phyloP scores from a whole-genome alignment of 2,888 invertebrate species.

The Microctonus hyperodae region DNA sequence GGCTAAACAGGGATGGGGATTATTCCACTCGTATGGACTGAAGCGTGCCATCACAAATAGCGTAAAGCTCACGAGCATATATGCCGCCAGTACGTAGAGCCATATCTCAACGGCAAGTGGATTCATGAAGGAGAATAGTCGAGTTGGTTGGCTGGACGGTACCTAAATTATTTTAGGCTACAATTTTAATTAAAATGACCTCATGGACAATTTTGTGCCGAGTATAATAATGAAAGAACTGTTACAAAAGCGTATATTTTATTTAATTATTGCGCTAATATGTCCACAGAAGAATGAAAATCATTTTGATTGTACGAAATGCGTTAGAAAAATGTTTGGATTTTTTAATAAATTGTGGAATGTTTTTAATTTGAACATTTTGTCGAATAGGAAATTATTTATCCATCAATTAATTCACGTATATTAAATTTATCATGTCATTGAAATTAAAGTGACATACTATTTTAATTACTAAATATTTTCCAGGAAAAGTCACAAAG shows the following conservation, averaged over 20 bases:
- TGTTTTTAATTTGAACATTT: too few relatives aligned
- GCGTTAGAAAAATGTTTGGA: too few relatives aligned
- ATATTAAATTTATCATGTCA: too few relatives aligned
- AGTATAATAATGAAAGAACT: not conserved
- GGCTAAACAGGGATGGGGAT: conserved; percentile 80
- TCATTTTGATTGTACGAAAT: too few relatives aligned
- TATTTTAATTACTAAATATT: too few relatives aligned
- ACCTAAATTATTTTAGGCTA: conserved; percentile 70
- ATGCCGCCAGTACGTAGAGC: conserved; percentile 93
- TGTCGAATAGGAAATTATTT: too few relatives aligned
- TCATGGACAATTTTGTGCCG: conserved; percentile 37
- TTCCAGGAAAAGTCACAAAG: too few relatives aligned
- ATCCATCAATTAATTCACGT: too few relatives aligned
- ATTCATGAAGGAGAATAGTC: conserved; percentile 94
- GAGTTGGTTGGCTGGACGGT: conserved; percentile 86
- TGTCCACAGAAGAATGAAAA: not conserved
- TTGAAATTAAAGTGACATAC: too few relatives aligned
- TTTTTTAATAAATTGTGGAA: too few relatives aligned
- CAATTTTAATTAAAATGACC: conserved; percentile 63
- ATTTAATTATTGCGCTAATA: conserved; percentile 8
- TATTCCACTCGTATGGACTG: conserved; percentile 95
- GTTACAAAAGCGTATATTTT: not conserved
- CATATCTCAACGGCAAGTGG: conserved; percentile 97
- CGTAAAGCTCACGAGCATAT: conserved; percentile 91
- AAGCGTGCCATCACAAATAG: conserved; percentile 96